Conservation (phyloP, 2,797 vertebrate species). For the Tarsius wallacei region DNA sequence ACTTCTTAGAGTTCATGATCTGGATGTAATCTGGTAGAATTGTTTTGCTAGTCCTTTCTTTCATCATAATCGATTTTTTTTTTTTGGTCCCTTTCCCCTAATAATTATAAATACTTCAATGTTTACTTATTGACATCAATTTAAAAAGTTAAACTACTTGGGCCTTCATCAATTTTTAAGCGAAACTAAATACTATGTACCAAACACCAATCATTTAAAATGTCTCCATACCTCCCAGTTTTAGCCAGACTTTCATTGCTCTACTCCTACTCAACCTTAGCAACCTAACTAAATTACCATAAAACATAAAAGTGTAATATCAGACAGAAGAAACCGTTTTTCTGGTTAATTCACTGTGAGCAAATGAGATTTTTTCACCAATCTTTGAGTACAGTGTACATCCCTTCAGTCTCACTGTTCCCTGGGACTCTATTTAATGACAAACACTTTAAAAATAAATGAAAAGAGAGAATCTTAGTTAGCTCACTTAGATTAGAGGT, state of each 20-base stretch:
- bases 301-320: constrained; percentile 3
- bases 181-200: constrained; percentile 49
- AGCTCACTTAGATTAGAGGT: neutral
- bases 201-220: constrained; percentile 52
- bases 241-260: neutral
- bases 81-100: neutral
- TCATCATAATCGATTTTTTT: neutral
- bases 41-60: constrained; percentile 8
- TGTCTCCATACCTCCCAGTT: neutral
- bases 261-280: neutral
- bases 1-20: neutral
- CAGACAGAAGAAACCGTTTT: neutral
- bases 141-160: neutral
- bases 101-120: constrained; percentile 16
- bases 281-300: neutral
- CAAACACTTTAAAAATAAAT: neutral
- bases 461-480: neutral
- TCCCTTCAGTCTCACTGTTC: constrained; percentile 3
- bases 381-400: neutral
- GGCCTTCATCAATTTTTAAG: neutral
- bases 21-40: neutral
- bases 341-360: neutral
- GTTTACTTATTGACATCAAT: neutral
- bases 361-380: neutral
- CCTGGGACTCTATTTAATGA: neutral